These are phyloP conservation scores for Listronotus oregonensis DNA, from an alignment of 1,140 invertebrate genomes.

Conservation along the genomic window DNA sequence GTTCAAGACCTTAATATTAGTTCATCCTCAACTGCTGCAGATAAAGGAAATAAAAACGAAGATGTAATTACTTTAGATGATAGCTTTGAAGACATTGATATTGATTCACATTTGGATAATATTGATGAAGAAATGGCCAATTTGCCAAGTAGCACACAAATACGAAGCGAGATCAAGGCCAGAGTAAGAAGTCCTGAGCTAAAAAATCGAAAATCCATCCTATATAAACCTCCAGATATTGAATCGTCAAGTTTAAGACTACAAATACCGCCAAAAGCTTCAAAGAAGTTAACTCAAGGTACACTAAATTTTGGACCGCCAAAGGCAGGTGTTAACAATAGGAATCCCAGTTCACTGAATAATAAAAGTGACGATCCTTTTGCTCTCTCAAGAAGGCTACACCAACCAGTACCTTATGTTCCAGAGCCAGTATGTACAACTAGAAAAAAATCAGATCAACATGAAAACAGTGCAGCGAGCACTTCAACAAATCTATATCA, in stretches of 20 bases:
- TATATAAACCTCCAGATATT: not conserved
- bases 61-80: constrained; percentile 27
- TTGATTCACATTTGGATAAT: constrained; percentile 44
- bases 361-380: constrained; percentile 4
- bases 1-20: too few relatives aligned
- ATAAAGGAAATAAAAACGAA: not conserved
- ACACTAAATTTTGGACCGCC: constrained; percentile 10
- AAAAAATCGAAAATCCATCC: not conserved
- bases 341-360: too few relatives aligned
- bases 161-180: constrained; percentile 9
- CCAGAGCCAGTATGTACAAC: too few relatives aligned
- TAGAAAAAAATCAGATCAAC: too few relatives aligned
- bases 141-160: constrained; percentile 24
- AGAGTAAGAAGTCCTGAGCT: constrained; percentile 7
- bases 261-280: not conserved
- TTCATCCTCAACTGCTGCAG: too few relatives aligned
- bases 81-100: constrained; percentile 40
- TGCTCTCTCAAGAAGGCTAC: not conserved
- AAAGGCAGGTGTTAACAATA: not conserved
- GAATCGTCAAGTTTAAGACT: not conserved
- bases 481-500: not conserved
- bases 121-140: constrained; percentile 37
- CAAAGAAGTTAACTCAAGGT: constrained; percentile 22
- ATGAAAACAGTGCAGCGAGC: not conserved
- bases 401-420: too few relatives aligned